Evolutionary conservation across 2,888 invertebrate species (phyloP).

Genomic region (Axea sp.): DNA sequence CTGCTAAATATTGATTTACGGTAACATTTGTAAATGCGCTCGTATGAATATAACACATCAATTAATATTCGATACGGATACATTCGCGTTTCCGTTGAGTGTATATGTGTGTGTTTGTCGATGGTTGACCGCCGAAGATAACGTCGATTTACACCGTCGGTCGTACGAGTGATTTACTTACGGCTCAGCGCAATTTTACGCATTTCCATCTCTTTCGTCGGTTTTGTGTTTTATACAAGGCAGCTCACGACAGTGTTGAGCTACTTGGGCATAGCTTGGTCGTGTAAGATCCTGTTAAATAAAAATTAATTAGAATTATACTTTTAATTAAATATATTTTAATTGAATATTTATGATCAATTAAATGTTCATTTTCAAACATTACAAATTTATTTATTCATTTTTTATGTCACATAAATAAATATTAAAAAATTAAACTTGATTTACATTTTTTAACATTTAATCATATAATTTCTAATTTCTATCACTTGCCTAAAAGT

Average conservation of each 20-base stretch:
- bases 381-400: too few relatives aligned
- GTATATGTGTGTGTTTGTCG: conserved; percentile 35
- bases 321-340: too few relatives aligned
- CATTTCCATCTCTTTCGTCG: conserved; percentile 77
- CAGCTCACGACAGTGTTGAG: conserved; percentile 78
- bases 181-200: conserved; percentile 72
- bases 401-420: too few relatives aligned
- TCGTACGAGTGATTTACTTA: conserved; percentile 66
- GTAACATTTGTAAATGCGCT: conserved; percentile 72
- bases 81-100: conserved; percentile 60
- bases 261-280: conserved; percentile 79
- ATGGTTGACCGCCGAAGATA: conserved; percentile 55
- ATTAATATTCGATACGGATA: conserved; percentile 64
- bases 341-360: too few relatives aligned
- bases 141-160: conserved; percentile 56
- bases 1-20: conserved; percentile 74
- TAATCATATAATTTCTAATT: conserved; percentile 9
- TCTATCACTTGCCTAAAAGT: background rate
- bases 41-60: conserved; percentile 65
- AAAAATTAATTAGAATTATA: too few relatives aligned
- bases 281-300: conserved; percentile 75
- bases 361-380: too few relatives aligned
- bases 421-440: background rate
- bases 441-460: background rate
- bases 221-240: conserved; percentile 78